Base-by-base conservation (phyloP, 2,888 invertebrate species). In the Parasteatoda lunata region DNA sequence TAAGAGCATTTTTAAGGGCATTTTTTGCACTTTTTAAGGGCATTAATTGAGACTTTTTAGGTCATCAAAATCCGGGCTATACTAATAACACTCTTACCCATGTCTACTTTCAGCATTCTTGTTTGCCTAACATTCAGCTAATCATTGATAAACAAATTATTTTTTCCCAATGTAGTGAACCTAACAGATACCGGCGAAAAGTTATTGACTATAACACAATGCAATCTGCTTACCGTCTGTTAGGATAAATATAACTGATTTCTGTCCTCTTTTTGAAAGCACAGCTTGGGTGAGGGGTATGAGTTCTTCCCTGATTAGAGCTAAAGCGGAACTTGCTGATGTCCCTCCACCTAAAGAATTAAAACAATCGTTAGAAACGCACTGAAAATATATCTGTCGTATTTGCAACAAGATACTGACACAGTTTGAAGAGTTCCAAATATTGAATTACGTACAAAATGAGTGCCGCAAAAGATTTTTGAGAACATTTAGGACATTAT, bases 201-300 rank as follows among this genome's bases (percentile, higher is more conserved):
- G 13, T 5, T 9, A 48, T 9, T n/a, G 3, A 73, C 5, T 70
- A 30, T 30, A 30, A 30, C n/a, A 48, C 48, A 45, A 70, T 30
- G 45, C 9, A 15, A 15, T 30, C 7, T 15, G 6, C 49, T 76
- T 71, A 88, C 88, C 88, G 73, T 88, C 88, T 9, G 88, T 88
- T 4, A 88, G 72, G 8, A 88, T 65, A 65, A 88, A 88, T 13
- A 88, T 70, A 13, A 84, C 51, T 6, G 84, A 80, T 84, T 88
- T 88, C 30, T 76, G 59, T n/a, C 47, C 47, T 45, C 64, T 70
- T 15, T 84, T 77, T 1, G 30, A 30, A 49, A 84, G 69, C 1
- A 54, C 52, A 5, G 52, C 47, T 54, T 80, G 54, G n/a, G 77
- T 77, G 5, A 81, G 30, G 49, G 88, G 88, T 73, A 88, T 88